phyloP scores from a whole-genome alignment of 2,888 invertebrate genomes.

The Dryobotodes eremita region DNA sequence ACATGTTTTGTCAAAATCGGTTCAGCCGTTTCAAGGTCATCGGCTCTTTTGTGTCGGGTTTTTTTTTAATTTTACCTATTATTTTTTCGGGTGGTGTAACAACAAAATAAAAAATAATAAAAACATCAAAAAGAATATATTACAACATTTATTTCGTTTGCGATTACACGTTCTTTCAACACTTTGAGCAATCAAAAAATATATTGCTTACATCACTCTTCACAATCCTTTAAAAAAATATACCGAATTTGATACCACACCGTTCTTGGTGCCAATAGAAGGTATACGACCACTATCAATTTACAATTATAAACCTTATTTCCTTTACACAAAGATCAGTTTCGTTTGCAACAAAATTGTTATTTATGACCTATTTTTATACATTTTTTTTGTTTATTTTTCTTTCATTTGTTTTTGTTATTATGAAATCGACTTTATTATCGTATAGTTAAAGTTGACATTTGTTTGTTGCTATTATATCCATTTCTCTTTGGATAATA shows the following conservation, averaged over 20 bases:
- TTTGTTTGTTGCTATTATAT: background rate
- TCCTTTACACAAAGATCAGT: constrained; percentile 29
- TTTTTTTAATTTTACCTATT: no score
- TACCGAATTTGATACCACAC: constrained; percentile 63
- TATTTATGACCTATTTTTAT: constrained; percentile 8
- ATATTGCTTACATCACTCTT: constrained; percentile 64
- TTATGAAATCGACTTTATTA: background rate
- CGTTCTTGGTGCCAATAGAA: background rate
- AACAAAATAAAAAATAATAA: constrained; percentile 26
- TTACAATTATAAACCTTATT: constrained; percentile 45
- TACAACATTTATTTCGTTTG: constrained; percentile 69
- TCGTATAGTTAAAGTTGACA: background rate
- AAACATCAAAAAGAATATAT: constrained; percentile 67
- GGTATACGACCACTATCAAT: constrained; percentile 38
- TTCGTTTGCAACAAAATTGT: constrained; percentile 42
- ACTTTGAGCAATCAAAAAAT: constrained; percentile 72
- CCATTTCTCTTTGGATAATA: background rate
- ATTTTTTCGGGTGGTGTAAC: background rate
- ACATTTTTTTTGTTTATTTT: background rate
- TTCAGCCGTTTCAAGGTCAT: no score
- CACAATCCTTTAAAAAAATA: constrained; percentile 52
- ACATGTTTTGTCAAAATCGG: no score
- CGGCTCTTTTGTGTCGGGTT: no score
- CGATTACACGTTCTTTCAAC: constrained; percentile 55
- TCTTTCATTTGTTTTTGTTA: background rate